Evolutionary conservation across 2,113 vertebrate species (phyloP).

Genomic region (Ranitomeya variabilis): DNA sequence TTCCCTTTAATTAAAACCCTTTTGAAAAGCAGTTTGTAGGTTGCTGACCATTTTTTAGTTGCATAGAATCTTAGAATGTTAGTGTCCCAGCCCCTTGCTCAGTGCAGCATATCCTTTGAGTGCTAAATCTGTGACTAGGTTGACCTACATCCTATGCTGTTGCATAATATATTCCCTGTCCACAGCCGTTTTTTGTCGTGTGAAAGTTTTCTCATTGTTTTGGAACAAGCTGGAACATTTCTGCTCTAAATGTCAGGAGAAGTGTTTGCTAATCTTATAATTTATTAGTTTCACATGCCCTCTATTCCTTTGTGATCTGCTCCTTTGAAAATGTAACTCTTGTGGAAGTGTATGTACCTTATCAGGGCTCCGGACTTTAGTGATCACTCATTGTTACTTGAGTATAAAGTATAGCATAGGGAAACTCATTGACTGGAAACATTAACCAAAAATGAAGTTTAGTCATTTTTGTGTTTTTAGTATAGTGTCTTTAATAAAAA

Average conservation of each 20-base stretch:
- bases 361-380: neutral
- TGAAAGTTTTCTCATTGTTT: neutral
- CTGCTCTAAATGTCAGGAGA: neutral
- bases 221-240: conserved; percentile 8
- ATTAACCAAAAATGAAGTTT: no score
- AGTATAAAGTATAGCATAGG: neutral
- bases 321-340: neutral
- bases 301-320: neutral
- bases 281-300: neutral
- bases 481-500: no score
- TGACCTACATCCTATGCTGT: neutral
- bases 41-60: no score
- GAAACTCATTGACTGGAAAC: neutral
- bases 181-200: neutral
- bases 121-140: no score
- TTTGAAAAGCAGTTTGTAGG: no score
- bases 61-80: no score
- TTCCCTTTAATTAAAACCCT: no score
- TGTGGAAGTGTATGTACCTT: neutral
- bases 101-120: no score
- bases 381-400: neutral
- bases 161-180: neutral
- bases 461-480: no score
- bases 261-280: neutral
- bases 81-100: no score